Evolutionary conservation across 2,888 invertebrate species (phyloP).

Genomic region (Allacma fusca): DNA sequence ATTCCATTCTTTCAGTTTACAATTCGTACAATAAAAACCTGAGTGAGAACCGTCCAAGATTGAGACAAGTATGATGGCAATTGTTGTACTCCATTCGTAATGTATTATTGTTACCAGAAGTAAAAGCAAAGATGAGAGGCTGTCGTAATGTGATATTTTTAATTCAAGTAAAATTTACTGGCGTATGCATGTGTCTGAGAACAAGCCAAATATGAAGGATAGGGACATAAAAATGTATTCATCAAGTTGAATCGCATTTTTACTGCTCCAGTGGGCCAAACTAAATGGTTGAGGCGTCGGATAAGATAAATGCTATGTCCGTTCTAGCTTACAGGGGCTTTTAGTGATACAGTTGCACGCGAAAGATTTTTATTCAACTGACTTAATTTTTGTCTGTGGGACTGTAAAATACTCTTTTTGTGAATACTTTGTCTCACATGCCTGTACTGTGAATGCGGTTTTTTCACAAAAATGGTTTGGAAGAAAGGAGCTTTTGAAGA

Average conservation of each 20-base stretch:
- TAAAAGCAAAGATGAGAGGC: neutral
- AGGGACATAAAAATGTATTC: too few relatives aligned
- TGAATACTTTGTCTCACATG: neutral
- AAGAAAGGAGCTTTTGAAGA: neutral
- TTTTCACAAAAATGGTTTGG: neutral
- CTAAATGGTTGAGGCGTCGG: too few relatives aligned
- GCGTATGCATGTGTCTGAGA: neutral
- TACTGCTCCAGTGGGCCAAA: neutral
- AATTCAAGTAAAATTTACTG: neutral
- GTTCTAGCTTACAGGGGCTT: too few relatives aligned
- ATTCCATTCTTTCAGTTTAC: too few relatives aligned
- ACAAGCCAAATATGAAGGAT: neutral
- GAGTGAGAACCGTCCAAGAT: conserved; percentile 9
- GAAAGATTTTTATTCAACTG: too few relatives aligned
- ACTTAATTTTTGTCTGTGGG: neutral
- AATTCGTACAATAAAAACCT: neutral
- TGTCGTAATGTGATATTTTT: neutral
- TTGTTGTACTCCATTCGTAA: neutral
- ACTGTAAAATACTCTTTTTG: neutral
- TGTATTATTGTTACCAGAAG: neutral
- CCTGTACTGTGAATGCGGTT: conserved; percentile 18
- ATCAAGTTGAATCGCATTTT: neutral
- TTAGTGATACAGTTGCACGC: too few relatives aligned
- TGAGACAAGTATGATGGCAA: neutral
- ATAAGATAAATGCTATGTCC: too few relatives aligned